Conservation (phyloP, 2,888 invertebrate genomes). For the Beris morrisii region DNA sequence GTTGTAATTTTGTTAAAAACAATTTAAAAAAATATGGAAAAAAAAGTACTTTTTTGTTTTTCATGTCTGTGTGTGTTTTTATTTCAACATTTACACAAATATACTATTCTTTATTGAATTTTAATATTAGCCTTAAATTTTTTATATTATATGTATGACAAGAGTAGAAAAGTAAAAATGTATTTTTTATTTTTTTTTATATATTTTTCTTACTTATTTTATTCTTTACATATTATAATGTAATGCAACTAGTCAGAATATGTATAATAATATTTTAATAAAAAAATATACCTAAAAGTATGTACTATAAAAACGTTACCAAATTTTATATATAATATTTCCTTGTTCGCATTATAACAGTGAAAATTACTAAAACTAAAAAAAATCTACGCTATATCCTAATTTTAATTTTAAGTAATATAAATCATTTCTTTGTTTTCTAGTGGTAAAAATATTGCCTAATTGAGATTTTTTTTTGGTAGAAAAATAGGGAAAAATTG, state of each 20-base stretch:
- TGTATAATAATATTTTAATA: constrained; percentile 11
- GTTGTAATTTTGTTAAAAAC: no score
- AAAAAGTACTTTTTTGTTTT: neutral
- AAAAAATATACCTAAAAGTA: constrained; percentile 20
- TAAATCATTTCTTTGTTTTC: no score
- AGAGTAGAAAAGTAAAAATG: constrained; percentile 33
- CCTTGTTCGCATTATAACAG: no score
- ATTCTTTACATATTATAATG: constrained; percentile 7
- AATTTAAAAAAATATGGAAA: no score
- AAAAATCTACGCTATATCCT: no score
- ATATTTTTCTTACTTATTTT: constrained; percentile 11
- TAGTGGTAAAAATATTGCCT: no score
- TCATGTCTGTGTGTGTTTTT: neutral
- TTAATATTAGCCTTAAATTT: constrained; percentile 17
- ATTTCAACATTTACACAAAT: constrained; percentile 27
- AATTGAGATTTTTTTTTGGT: no score
- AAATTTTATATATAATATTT: no score
- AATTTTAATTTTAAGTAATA: no score
- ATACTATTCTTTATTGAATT: constrained; percentile 3
- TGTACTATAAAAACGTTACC: no score
- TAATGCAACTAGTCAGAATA: constrained; percentile 2
- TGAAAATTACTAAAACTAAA: no score
- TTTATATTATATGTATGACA: constrained; percentile 23
- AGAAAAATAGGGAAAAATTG: no score
- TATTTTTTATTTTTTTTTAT: constrained; percentile 16